Conservation (phyloP, 1,140 invertebrate species). For the Pseudomyrmex dendroicus region DNA sequence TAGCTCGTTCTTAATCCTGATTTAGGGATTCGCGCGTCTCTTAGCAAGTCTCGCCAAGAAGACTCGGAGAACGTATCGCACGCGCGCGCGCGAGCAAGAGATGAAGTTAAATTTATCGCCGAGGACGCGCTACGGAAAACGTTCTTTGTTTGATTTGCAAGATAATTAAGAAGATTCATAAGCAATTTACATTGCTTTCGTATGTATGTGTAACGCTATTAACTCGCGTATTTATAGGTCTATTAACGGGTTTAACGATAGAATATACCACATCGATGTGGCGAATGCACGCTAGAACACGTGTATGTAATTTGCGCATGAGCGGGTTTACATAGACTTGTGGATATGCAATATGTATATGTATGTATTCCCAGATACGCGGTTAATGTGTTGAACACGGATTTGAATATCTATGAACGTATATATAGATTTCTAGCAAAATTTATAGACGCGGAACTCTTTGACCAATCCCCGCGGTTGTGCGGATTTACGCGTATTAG, state of each 20-base stretch:
- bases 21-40: constrained; percentile 73
- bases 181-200: neutral
- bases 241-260: neutral
- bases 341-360: neutral
- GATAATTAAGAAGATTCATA: constrained; percentile 35
- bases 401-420: constrained; percentile 14
- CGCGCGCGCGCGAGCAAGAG: neutral
- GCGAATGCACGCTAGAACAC: neutral
- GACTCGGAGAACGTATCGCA: constrained; percentile 13
- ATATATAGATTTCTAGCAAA: constrained; percentile 4
- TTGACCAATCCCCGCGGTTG: too few species aligned
- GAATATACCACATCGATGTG: neutral
- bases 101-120: constrained; percentile 5
- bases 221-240: neutral
- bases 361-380: neutral
- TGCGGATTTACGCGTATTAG: too few species aligned
- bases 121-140: neutral
- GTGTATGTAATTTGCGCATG: neutral
- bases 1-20: constrained; percentile 78
- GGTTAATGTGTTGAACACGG: neutral
- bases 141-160: constrained; percentile 35
- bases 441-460: constrained; percentile 27
- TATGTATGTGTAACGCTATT: neutral
- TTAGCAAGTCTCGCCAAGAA: constrained; percentile 4
- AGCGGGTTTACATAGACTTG: neutral